Conservation (phyloP, 2,797 vertebrate species). For the Lacerta viridis region DNA sequence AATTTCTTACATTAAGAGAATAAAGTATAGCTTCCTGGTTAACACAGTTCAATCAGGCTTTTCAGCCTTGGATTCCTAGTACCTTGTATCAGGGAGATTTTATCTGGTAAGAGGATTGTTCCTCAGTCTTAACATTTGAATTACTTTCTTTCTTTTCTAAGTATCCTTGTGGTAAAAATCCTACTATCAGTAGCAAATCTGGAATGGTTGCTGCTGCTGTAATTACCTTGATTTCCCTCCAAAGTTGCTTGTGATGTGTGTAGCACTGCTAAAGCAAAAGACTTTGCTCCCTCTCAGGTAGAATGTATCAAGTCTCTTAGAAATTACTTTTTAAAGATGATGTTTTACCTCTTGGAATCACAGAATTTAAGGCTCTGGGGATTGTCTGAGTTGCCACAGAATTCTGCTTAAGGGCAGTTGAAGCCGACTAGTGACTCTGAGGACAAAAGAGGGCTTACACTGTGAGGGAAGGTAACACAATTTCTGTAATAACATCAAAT, state of each 20-base stretch:
- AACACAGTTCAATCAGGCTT: neutral
- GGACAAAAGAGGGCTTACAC: slow-evolving; percentile 8
- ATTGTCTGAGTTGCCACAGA: slow-evolving; percentile 2
- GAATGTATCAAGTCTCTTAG: slow-evolving; percentile 11
- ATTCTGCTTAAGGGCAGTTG: slow-evolving; percentile 34
- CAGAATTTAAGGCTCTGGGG: neutral
- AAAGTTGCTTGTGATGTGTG: neutral
- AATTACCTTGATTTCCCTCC: neutral
- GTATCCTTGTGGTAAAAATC: neutral
- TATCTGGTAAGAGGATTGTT: neutral
- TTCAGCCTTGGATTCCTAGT: neutral
- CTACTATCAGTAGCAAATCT: slow-evolving; percentile 1
- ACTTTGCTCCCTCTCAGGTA: neutral
- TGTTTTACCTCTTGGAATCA: slow-evolving; percentile 4
- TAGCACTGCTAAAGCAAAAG: neutral
- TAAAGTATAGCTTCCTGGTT: neutral
- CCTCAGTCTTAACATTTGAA: neutral
- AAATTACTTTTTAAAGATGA: slow-evolving; percentile 14
- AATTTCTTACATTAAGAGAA: neutral
- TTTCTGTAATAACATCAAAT: slow-evolving; percentile 32
- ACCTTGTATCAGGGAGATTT: neutral
- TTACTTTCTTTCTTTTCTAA: neutral
- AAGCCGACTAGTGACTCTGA: slow-evolving; percentile 1
- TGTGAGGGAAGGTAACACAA: slow-evolving; percentile 18
- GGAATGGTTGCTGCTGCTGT: neutral